Base-by-base conservation (phyloP, 2,113 vertebrate genomes). In the Crotophaga sulcirostris region DNA sequence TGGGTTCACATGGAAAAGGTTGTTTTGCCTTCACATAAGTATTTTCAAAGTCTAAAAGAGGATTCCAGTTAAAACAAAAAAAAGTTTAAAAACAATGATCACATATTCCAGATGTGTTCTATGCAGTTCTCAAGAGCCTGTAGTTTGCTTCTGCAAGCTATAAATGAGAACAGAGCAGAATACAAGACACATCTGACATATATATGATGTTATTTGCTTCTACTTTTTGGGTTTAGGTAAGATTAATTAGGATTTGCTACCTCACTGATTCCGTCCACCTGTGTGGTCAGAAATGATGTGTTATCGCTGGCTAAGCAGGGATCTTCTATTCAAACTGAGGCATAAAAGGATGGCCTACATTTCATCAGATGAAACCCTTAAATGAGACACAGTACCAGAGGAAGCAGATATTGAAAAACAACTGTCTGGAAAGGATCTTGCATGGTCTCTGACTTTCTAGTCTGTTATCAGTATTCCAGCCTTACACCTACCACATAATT, bases 361-460 rank as follows among this genome's bases (percentile, higher is more conserved):
- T 89, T 78, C 23, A 38, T 58, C 56, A 87, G 47, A 81, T 1
- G 4, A 87, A 93, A 84, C 5, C 19, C 21, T 44, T 49, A 77
- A 80, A 40, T 58, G n/a, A 80, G 24, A 94, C 62, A 23, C 25
- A 84, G 62, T 75, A 79, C 36, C n/a, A 91, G 87, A 76, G 51
- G 67, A 87, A 93, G 26, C 18, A 90, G 52, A 51, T 33, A 63
- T 29, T 69, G 54, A 88, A 91, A 91, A 96, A 29, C 19, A 62
- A 19, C 16, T 36, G 38, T 25, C 14, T 26, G 60, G 24, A 59
- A 81, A 80, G 45, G 52, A 91, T 87, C 33, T 31, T 92, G 17
- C 6, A 28, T 56, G 85, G 28, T 19, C 58, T 93, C 60, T 82
- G 19, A 6, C 49, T 85, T 88, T 18, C 36, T 49, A 82, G 44